Base-by-base conservation (phyloP, 2,888 invertebrate genomes). In the Caenorhabditis angaria region DNA sequence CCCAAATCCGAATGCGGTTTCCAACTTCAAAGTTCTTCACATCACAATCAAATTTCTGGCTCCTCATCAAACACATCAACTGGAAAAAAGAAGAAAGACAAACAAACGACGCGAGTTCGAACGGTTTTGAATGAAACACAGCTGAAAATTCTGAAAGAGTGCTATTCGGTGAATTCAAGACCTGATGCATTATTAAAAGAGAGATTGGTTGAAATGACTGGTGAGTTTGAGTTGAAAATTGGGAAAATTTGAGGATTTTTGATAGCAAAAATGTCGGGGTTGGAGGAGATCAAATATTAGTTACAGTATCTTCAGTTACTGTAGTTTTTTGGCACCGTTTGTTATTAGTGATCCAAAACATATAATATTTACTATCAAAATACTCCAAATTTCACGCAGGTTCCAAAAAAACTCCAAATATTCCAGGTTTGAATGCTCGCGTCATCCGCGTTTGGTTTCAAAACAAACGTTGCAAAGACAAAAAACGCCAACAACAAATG, bases 121-220 rank as follows among this genome's bases (percentile, higher is more conserved):
- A 99, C 99, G 2, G 99, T 99, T 47, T 92, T 99, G 73, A 99
- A 97, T 89, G 99, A 99, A 89, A 96, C 96, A 89, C 99, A 99
- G 89, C 91, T 99, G 83, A 95, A 96, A 89, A 99, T 97, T 8
- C 91, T 99, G 84, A 92, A 97, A 90, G 96, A 95, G 75, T 97
- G 97, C 90, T 99, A 99, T 90, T 93, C 93, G 70, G 95, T 95
- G 66, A 99, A 99, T 90, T 96, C 97, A 67, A 91, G 99, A 61
- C 99, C 99, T 48, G 99, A 99, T 90, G 97, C 99, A 50, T 91
- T 97, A 74, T 95, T 97, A 94, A 99, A 99, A 90, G 99, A 99
- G 89, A 97, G 97, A 89, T 91, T 99, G 76, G 97, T 97, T 51
- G 97, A 99, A 90, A 96, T 97, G 97, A 99, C 99, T 20, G 93